Evolutionary conservation across 1,140 invertebrate genomes (phyloP).

Genomic region (Aricia agestis): DNA sequence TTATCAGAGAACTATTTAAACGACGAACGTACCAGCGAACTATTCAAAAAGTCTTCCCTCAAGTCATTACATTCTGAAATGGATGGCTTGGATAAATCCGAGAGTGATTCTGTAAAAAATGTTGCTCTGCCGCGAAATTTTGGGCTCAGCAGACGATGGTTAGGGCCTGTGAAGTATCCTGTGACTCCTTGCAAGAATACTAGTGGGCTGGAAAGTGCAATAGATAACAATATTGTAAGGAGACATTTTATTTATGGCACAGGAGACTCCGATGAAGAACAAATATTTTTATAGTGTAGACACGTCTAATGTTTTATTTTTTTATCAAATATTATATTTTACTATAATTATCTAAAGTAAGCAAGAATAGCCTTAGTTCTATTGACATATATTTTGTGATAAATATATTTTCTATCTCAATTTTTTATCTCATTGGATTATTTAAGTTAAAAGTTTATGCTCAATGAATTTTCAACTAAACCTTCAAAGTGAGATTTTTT

Average conservation of each 20-base stretch:
- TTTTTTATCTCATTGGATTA: neutral
- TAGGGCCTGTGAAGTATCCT: conserved; percentile 78
- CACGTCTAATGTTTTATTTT: neutral
- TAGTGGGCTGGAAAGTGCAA: conserved; percentile 47
- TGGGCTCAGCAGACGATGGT: conserved; percentile 75
- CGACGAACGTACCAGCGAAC: conserved; percentile 31
- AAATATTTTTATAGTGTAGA: conserved; percentile 70
- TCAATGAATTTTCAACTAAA: too few relatives aligned
- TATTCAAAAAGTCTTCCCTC: conserved; percentile 50
- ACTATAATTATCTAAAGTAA: neutral
- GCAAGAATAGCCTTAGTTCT: neutral
- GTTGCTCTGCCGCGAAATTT: conserved; percentile 76
- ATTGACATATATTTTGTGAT: conserved; percentile 5
- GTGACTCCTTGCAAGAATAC: conserved; percentile 77
- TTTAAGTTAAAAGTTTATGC: too few relatives aligned
- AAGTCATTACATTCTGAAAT: conserved; percentile 64
- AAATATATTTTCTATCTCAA: conserved; percentile 7
- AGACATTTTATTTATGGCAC: conserved; percentile 71
- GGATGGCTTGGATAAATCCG: conserved; percentile 58
- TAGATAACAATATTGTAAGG: conserved; percentile 48
- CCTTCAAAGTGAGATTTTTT: too few relatives aligned
- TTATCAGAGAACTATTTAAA: conserved; percentile 59
- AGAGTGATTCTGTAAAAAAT: conserved; percentile 47
- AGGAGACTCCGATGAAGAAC: conserved; percentile 72
- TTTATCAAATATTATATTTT: neutral